These are phyloP conservation scores for Dryadula phaetusa DNA, from an alignment of 2,888 invertebrate genomes.

Conservation along the genomic window DNA sequence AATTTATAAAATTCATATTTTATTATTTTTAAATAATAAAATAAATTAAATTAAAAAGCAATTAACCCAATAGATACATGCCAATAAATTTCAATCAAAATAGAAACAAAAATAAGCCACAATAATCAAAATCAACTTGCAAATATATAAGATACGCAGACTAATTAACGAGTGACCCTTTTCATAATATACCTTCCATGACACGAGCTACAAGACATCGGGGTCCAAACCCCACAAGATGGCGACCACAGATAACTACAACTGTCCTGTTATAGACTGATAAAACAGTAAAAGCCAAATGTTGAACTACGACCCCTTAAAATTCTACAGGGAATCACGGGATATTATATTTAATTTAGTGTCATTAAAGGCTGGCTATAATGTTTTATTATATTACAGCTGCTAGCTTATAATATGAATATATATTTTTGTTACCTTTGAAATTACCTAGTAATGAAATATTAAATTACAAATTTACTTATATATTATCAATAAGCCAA, in stretches of 20 bases:
- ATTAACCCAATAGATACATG: too few relatives aligned
- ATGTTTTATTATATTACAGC: not conserved
- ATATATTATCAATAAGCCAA: too few relatives aligned
- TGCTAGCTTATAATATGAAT: too few relatives aligned
- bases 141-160: slow-evolving; percentile 47
- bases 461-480: not conserved
- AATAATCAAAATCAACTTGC: slow-evolving; percentile 23
- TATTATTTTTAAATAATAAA: too few relatives aligned
- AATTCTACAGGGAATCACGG: slow-evolving; percentile 53
- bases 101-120: not conserved
- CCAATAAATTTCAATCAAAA: not conserved
- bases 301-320: slow-evolving; percentile 57
- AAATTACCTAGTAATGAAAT: too few relatives aligned
- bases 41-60: too few relatives aligned
- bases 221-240: slow-evolving; percentile 67
- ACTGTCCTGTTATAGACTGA: slow-evolving; percentile 74
- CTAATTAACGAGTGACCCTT: slow-evolving; percentile 74
- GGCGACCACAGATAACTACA: slow-evolving; percentile 69
- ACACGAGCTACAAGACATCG: slow-evolving; percentile 69
- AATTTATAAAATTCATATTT: too few relatives aligned
- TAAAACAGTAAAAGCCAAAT: slow-evolving; percentile 74
- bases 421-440: too few relatives aligned
- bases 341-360: slow-evolving; percentile 29
- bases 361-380: not conserved
- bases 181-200: slow-evolving; percentile 77